Base-by-base conservation (phyloP, 1,140 invertebrate genomes). In the Listronotus oregonensis region DNA sequence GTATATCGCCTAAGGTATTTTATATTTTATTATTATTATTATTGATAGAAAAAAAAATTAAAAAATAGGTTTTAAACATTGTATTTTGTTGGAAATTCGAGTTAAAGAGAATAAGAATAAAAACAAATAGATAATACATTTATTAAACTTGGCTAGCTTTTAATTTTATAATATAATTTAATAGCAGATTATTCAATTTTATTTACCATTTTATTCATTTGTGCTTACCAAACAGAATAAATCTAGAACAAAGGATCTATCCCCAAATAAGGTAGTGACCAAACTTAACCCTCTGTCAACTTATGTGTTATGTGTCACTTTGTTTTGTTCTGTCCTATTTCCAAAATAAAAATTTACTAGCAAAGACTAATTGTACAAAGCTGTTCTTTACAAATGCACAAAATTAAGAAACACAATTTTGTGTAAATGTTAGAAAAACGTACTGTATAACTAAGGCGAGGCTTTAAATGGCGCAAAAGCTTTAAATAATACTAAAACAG, bases 1-100 rank as follows among this genome's bases (percentile, higher is more conserved):
- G 87, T 69, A 87, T 89, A 70, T 82, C 84, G 39, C 78, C 82
- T 0, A 87, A 87, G 74, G 85, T 87, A 65, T 14, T 15, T 27
- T 11, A 32, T 34, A 14, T 15, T 52, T 7, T 37, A 1, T 11
- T 31, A 12, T 27, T 27, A 12, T 11, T 51, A 6, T 51, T 27
- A 27, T 9, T 12, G 1, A 31, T 6, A 51, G 6, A 8, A 21
- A 11, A 47, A 18, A 6, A n/a, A 5, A 14, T 6, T 11, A 21
- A 31, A 21, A 5, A 18, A n/a, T n/a, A n/a, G n/a, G n/a, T n/a
- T n/a, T n/a, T n/a, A n/a, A n/a, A n/a, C n/a, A n/a, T n/a, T n/a
- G n/a, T n/a, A n/a, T n/a, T n/a, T n/a, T n/a, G n/a, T n/a, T n/a
- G n/a, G n/a, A n/a, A n/a, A n/a, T n/a, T n/a, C n/a, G n/a, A n/a